These are phyloP conservation scores for Trichacis sp. DNA, from an alignment of 2,888 invertebrate genomes.

Conservation along the genomic window DNA sequence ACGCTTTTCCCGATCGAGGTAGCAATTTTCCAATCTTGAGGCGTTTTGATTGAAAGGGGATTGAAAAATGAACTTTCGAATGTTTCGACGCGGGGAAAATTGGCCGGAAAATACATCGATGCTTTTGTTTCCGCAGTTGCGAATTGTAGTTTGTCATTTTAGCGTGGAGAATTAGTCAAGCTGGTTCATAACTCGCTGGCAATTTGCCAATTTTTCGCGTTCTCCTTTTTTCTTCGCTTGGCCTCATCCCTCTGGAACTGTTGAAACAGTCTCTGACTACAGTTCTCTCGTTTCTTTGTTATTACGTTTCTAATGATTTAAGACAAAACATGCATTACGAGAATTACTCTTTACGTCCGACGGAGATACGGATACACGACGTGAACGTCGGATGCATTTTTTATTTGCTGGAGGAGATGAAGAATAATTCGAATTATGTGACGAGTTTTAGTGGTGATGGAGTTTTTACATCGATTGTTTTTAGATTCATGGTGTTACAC, in stretches of 20 bases:
- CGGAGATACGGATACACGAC: no score
- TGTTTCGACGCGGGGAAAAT: no score
- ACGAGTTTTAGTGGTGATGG: no score
- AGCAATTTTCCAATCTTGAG: not conserved
- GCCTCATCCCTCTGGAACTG: conserved; percentile 23
- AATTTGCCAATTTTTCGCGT: conserved; percentile 36
- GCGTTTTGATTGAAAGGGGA: not conserved
- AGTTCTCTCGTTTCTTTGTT: conserved; percentile 1
- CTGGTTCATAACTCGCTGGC: conserved; percentile 50
- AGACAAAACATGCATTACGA: not conserved
- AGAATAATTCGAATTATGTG: no score
- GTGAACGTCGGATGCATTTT: no score
- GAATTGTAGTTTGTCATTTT: not conserved
- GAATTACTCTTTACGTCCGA: no score
- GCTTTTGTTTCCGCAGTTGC: not conserved
- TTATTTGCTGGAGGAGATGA: no score
- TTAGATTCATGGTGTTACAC: no score
- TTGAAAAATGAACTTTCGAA: conserved; percentile 3
- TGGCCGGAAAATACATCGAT: not conserved
- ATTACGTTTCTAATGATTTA: conserved; percentile 1
- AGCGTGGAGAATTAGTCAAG: conserved; percentile 6
- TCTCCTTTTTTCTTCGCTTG: conserved; percentile 27
- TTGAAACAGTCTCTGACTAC: conserved; percentile 6
- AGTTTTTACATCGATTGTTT: not conserved
- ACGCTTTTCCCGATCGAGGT: not conserved